Evolutionary conservation across 2,888 invertebrate genomes (phyloP).

Genomic region (Agriopis aurantiaria): DNA sequence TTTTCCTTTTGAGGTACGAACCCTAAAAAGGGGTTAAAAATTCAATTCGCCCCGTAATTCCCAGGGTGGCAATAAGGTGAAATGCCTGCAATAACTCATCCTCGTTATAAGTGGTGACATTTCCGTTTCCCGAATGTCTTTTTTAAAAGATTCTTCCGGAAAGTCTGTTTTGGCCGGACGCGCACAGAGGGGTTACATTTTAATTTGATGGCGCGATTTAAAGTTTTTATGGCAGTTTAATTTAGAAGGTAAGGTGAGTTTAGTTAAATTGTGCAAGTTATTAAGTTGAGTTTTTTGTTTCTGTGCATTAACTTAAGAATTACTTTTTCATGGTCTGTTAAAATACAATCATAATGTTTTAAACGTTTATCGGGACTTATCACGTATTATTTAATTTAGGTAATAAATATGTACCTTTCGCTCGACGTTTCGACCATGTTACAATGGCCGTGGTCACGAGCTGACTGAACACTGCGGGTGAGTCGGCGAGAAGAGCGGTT

Average conservation of each 20-base stretch:
- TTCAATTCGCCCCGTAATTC: constrained; percentile 46
- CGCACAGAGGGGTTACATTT: constrained; percentile 18
- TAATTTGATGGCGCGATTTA: constrained; percentile 33
- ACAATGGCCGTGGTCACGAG: too few species aligned
- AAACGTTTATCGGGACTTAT: too few species aligned
- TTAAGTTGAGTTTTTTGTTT: constrained; percentile 1
- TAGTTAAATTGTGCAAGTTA: constrained; percentile 20
- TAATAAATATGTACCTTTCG: too few species aligned
- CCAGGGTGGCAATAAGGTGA: constrained; percentile 44
- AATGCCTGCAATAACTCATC: constrained; percentile 46
- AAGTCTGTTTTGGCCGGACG: constrained; percentile 15
- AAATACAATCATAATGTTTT: too few species aligned
- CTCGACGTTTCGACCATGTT: too few species aligned
- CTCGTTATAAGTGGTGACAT: constrained; percentile 38
- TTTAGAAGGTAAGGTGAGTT: constrained; percentile 25
- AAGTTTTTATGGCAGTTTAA: constrained; percentile 28
- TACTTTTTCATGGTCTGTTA: not conserved
- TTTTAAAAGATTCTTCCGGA: constrained; percentile 39
- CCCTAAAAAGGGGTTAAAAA: constrained; percentile 47
- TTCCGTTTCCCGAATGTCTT: constrained; percentile 41
- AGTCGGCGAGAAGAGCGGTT: too few species aligned
- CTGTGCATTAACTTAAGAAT: not conserved
- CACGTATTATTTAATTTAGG: too few species aligned
- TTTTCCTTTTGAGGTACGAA: too few species aligned
- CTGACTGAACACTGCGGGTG: too few species aligned